Evolutionary conservation across 53 echinoderm and acorn worm genomes (phyloP), one percentile per base, ranked within the genome.

Genomic region (Zoroaster sp.): DNA sequence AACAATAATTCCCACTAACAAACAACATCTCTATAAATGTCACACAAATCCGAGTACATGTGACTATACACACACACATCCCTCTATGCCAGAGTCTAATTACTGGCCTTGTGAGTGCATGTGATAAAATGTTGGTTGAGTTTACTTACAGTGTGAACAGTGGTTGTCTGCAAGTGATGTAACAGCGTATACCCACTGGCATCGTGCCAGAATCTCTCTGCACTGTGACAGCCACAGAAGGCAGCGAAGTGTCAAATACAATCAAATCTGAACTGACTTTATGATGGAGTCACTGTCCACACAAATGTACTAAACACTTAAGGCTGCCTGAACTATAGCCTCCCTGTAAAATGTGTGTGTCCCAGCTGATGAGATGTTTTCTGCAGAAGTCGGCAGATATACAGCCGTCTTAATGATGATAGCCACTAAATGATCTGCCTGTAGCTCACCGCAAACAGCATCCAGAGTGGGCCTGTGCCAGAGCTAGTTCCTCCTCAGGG

Each of bases 401-500:
- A n/a, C n/a, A n/a, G 63, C 63, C 21, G 63, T 59, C 63, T 59
- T 59, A 59, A 59, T 59, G 63, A 28, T 59, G n/a, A n/a, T n/a
- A n/a, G n/a, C n/a, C n/a, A n/a, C n/a, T n/a, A n/a, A n/a, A n/a
- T n/a, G n/a, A n/a, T 28, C 63, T 25, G 28, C 63, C 28, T 28
- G 28, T 59, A 59, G 63, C 63, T 59, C 28, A 28, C 63, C n/a
- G n/a, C n/a, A 59, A 59, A 59, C 63, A 59, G 21, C 28, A 28
- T 21, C 63, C 8, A 59, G 63, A 25, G 28, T 42, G 25, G 74
- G 42, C 32, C 17, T 10, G 76, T 46, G 76, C 44, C 79, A 30
- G 55, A 79, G 54, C 63, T 59, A 59, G 25, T 59, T 59, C 36
- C 78, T 85, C 85, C 85, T 45, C 18, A 15, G 85, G 85, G 69